Base-by-base conservation (phyloP, 35 echinoderm and acorn worm genomes). In the Hemicentrotus pulcherrimus region DNA sequence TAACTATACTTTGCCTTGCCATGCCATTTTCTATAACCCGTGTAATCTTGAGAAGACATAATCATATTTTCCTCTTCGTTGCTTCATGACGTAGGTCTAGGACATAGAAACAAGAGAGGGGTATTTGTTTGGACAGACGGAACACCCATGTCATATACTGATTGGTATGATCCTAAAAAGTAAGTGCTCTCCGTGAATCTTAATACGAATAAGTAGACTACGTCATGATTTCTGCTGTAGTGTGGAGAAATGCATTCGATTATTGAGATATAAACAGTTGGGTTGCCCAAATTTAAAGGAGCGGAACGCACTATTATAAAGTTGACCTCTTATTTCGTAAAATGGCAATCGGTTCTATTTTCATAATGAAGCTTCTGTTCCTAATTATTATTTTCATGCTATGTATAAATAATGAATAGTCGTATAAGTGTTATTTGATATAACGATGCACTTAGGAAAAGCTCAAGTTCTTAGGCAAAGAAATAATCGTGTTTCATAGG, bases 61-160 rank as follows among this genome's bases (percentile, higher is more conserved):
- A 59, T 59, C 52, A 59, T 16, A 59, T 28, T n/a, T 78, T 22
- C 24, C 19, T 78, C 22, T n/a, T 5, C 24, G 22, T 70, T 70
- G 6, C 18, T 28, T n/a, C 8, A 28, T 78, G 65, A 19, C 30
- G 31, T 2, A 93, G 91, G 91, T 58, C 91, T 93, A 31, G 91
- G 91, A 58, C 16, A 93, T 31, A 47, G 91, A 11, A 58, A 93
- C 46, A 11, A n/a, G 13, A 32, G 46, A 31, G 94, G 94, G 32
- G 78, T 94, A 5, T 94, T 94, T 16, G 18, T 18, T 18, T 94
- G 94, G 94, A 46, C 55, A 19, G 94, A 94, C 86, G 94, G 59
- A 16, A 94, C 60, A 85, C 94, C 94, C 28, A 94, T 94, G 94
- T 71, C 78, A 22, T 94, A 94, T 58, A 94, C 94, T 31, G 94